phyloP scores from a whole-genome alignment of 1,140 invertebrate genomes.

The Drosophila mauritiana region DNA sequence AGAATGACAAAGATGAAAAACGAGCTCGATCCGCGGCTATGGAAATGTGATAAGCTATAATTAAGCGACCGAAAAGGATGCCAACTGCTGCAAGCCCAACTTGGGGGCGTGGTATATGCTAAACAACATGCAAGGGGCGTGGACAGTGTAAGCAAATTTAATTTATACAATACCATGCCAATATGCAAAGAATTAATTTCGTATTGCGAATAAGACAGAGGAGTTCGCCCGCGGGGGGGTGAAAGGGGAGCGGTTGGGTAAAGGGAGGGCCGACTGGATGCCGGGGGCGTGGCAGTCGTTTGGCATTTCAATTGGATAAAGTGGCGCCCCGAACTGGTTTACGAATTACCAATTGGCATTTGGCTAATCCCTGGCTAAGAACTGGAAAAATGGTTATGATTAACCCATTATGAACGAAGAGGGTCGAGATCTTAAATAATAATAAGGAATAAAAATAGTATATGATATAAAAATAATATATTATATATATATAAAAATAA shows the following conservation, averaged over 20 bases:
- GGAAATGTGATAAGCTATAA: slow-evolving; percentile 84
- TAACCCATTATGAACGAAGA: slow-evolving; percentile 18
- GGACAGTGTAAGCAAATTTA: slow-evolving; percentile 78
- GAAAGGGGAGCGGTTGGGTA: not conserved
- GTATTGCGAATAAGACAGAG: slow-evolving; percentile 24
- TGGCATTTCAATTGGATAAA: slow-evolving; percentile 79
- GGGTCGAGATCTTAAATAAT: not conserved
- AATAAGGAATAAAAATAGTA: too few species aligned
- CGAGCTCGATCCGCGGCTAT: slow-evolving; percentile 78
- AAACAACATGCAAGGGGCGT: slow-evolving; percentile 84
- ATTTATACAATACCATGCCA: slow-evolving; percentile 73
- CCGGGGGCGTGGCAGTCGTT: slow-evolving; percentile 54
- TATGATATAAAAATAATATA: too few species aligned
- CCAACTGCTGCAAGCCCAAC: slow-evolving; percentile 11
- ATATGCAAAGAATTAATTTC: slow-evolving; percentile 84
- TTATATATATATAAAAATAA: too few species aligned
- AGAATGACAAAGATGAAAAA: slow-evolving; percentile 80
- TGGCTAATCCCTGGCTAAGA: slow-evolving; percentile 33
- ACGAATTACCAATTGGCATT: slow-evolving; percentile 46
- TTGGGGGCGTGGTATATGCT: slow-evolving; percentile 78
- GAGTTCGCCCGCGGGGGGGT: not conserved
- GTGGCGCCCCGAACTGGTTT: slow-evolving; percentile 75
- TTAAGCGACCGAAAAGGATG: slow-evolving; percentile 72
- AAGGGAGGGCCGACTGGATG: slow-evolving; percentile 3
- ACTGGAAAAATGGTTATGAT: slow-evolving; percentile 19